phyloP scores from a whole-genome alignment of 2,113 vertebrate species.

The Bos taurus region ARS-UCD2.0 NC_037330.1:93536501-93537000 shows the following conservation, averaged over 20 bases:
- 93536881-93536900: not conserved
- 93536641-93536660: not conserved
- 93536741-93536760: not conserved
- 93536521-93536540: not conserved
- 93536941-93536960: not conserved
- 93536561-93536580: not conserved
- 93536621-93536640: not conserved
- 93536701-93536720: not conserved
- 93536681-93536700: not conserved
- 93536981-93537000: not conserved
- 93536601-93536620: not conserved
- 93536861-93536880: not conserved
- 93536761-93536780: not conserved
- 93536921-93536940: not conserved
- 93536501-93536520: not conserved
- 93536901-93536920: not conserved
- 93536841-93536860: not conserved
- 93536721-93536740: not conserved
- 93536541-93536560: not conserved
- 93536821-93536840: not conserved
- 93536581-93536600: not conserved
- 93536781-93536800: not conserved
- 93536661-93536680: not conserved
- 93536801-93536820: not conserved
- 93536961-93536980: not conserved